Conservation (phyloP, 2,113 vertebrate genomes). For the Microcebus tavaratra region DNA sequence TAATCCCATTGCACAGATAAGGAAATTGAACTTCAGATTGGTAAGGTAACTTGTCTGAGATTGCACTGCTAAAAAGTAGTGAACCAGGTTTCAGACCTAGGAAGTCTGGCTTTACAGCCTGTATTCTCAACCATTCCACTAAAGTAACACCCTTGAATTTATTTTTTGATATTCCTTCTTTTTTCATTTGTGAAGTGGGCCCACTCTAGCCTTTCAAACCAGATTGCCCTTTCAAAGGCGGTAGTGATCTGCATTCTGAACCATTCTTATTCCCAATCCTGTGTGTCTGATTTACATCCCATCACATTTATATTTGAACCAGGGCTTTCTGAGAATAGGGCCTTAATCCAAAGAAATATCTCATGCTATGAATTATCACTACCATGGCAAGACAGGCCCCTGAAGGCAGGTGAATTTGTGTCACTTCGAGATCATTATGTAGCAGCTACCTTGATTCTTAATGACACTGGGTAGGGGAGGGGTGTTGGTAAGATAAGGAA, state of each 20-base stretch:
- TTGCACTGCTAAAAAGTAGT: slow-evolving; percentile 19
- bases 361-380: not conserved
- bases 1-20: not conserved
- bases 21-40: not conserved
- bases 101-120: not conserved
- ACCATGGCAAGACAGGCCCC: not conserved
- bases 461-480: not conserved
- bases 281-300: not conserved
- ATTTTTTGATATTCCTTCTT: not conserved
- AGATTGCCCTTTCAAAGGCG: slow-evolving; percentile 20
- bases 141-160: slow-evolving; percentile 20
- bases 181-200: not conserved
- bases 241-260: not conserved
- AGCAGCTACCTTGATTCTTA: not conserved
- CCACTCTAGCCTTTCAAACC: not conserved
- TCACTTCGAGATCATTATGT: not conserved
- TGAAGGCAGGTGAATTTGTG: not conserved
- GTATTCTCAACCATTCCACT: not conserved
- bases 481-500: not conserved
- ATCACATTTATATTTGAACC: slow-evolving; percentile 53
- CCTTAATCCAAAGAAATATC: slow-evolving; percentile 26
- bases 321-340: slow-evolving; percentile 45
- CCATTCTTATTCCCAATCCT: slow-evolving; percentile 2
- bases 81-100: not conserved
- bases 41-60: slow-evolving; percentile 15